These are phyloP conservation scores for Nomia melanderi DNA, from an alignment of 1,140 invertebrate species.

Conservation along the genomic window DNA sequence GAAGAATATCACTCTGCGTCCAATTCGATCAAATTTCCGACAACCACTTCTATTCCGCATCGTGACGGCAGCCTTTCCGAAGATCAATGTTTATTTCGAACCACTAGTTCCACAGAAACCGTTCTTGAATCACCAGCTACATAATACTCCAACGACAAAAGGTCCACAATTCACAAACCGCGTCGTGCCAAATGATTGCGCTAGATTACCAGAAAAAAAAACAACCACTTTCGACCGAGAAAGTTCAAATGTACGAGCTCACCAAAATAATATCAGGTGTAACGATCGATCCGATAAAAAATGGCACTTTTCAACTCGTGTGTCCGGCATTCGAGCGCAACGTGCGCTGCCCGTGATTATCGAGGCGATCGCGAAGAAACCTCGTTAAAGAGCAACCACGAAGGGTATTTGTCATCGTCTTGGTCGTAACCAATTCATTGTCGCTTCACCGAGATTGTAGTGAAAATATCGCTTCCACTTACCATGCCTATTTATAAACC, in stretches of 20 bases:
- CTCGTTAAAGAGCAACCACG: conserved; percentile 23
- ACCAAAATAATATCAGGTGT: no score
- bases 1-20: background rate
- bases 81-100: conserved; percentile 30
- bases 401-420: conserved; percentile 36
- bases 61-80: background rate
- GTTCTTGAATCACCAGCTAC: conserved; percentile 18
- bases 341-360: background rate
- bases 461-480: conserved; percentile 51
- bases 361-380: background rate
- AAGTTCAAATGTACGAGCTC: no score
- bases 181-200: conserved; percentile 11
- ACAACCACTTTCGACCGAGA: background rate
- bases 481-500: conserved; percentile 53
- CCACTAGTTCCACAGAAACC: background rate
- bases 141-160: conserved; percentile 8
- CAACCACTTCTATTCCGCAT: background rate
- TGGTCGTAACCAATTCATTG: conserved; percentile 50
- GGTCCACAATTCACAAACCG: background rate
- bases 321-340: background rate
- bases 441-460: conserved; percentile 49
- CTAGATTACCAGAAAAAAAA: background rate
- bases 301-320: background rate
- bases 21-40: background rate
- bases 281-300: background rate